Evolutionary conservation across 2,113 vertebrate genomes (phyloP), one percentile per base, ranked within the genome.

Genomic region (Mesoclemmys tuberculata): DNA sequence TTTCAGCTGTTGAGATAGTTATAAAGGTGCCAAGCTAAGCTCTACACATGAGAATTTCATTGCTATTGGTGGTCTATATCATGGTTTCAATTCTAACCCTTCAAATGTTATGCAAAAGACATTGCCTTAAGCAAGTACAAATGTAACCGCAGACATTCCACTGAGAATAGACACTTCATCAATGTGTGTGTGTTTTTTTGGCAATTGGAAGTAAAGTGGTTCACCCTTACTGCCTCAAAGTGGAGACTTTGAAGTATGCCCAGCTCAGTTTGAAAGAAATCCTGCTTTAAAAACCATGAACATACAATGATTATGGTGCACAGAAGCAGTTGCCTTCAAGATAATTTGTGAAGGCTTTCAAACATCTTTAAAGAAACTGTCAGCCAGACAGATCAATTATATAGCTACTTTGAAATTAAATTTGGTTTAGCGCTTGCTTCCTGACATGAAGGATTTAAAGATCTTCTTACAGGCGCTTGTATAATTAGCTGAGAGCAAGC

Each of bases 311-410:
- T 79, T 86, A 90, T 86, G 0, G 8, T 85, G 5, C 54, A 55
- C 10, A 88, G n/a, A 93, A 92, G 75, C 38, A 31, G 31, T 93
- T 91, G 48, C 16, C 49, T 94, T 92, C 79, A 80, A 90, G 77
- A 88, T 55, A 91, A 89, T 82, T 94, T 91, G 29, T 26, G 89
- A 88, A 21, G 89, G 61, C 88, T 93, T 95, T 94, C 58, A 89
- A 77, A 82, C 13, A 80, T 90, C 44, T 92, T 52, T 90, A 46
- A 84, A 91, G 78, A 75, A 94, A 90, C 2, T 88, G 48, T 84
- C 87, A 93, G 55, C 41, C 91, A 54, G 61, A 78, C 6, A 92
- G 52, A 85, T 93, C 80, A 91, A 55, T 95, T 90, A 75, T 35
- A 1, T 56, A 82, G 52, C 48, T 85, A 38, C 35, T 85, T 79